Conservation (phyloP, 2,797 vertebrate genomes). For the Luscinia luscinia region DNA sequence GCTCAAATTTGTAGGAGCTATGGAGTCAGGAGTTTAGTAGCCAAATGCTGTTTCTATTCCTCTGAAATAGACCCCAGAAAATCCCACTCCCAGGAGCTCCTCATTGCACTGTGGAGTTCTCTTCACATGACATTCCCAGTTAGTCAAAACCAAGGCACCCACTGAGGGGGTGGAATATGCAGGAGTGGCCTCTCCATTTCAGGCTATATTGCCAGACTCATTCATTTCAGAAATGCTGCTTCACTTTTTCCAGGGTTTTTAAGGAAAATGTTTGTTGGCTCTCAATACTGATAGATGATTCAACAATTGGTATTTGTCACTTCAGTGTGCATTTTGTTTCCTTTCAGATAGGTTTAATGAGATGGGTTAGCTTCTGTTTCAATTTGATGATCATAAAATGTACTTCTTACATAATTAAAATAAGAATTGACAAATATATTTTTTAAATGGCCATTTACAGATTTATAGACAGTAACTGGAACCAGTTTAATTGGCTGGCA, state of each 20-base stretch:
- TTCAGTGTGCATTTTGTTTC: neutral
- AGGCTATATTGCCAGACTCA: neutral
- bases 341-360: neutral
- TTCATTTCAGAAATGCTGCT: neutral
- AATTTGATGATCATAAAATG: neutral
- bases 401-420: neutral
- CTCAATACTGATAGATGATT: neutral
- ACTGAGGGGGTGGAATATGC: neutral
- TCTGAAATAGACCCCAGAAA: neutral
- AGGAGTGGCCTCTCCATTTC: neutral
- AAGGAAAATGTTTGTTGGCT: neutral
- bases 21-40: neutral
- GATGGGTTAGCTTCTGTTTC: neutral
- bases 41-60: neutral
- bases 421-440: neutral
- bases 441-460: neutral
- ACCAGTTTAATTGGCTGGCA: neutral
- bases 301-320: neutral
- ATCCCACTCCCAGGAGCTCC: neutral
- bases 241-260: neutral
- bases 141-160: neutral
- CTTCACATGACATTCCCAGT: neutral
- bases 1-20: neutral
- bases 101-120: neutral
- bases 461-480: neutral